Base-by-base conservation (phyloP, 2,888 invertebrate genomes). In the Zaprionus lineosus region DNA sequence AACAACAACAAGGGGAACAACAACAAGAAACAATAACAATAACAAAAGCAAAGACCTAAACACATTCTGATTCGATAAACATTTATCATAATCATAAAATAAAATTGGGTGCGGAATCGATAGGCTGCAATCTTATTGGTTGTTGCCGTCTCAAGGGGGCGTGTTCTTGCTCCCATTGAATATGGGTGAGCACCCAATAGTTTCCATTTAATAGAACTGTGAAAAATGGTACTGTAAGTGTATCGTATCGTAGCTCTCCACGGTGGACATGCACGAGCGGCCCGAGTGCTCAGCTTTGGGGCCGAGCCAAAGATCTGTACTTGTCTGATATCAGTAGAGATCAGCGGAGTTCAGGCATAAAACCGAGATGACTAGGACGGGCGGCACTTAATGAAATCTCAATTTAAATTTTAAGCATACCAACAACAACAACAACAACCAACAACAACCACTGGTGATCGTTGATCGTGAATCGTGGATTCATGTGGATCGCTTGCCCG, bases 51-150 rank as follows among this genome's bases (percentile, higher is more conserved):
- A 31, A 31, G 11, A 39, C 50, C 69, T 64, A 74, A 76, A 74
- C 77, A 69, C 70, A 74, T 81, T 88, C 70, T 79, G 84, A 88
- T 87, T 88, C 87, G 87, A 88, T 87, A 88, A 87, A 87, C 67
- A 75, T 87, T 88, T 88, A 87, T 87, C 88, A 82, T 84, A 87
- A 75, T 75, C 77, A 74, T 79, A 75, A 79, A 73, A 66, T 65
- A 78, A 67, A 71, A 79, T 55, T 61, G 62, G 55, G 62, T 76
- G 70, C 50, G 56, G 65, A 67, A 41, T 36, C 84, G 60, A 75
- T 69, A 55, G 74, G 51, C 67, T 82, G 74, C 81, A 79, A 85
- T 83, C 71, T 74, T 62, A 82, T 85, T 82, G 82, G 85, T 41
- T 57, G 76, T 56, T 50, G 43, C 28, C 29, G 12, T 48, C 36